Evolutionary conservation across 2,888 invertebrate species (phyloP), one percentile per base, ranked within the genome.

Genomic region (Leuctra nigra): DNA sequence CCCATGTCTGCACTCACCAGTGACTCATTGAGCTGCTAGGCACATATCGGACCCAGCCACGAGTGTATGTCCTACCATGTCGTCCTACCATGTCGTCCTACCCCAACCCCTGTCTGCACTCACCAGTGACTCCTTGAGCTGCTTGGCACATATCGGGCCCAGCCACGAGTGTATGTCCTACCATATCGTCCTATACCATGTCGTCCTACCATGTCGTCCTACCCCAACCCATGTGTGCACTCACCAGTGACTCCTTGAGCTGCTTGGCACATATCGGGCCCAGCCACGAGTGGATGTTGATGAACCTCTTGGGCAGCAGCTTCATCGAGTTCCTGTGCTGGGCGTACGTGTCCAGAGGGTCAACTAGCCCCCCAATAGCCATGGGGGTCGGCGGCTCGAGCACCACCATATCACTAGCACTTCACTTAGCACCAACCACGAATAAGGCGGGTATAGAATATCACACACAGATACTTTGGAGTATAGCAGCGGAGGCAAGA

Each of bases 131-230:
- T 75, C 75, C 67, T 76, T 76, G 55, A 76, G 80, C 58, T 70
- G 69, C 64, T 71, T 71, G 59, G 69, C 66, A 56, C 68, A 69
- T 59, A 72, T 66, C 64, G 91, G 91, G 69, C 90, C 87, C 70
- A 91, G 78, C 89, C 90, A 91, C 75, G 90, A 89, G 74, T 92
- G 92, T 72, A 91, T 80, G 77, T 88, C n/a, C n/a, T n/a, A n/a
- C n/a, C n/a, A n/a, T n/a, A n/a, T n/a, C n/a, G n/a, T n/a, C n/a
- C n/a, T n/a, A n/a, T n/a, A n/a, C n/a, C n/a, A n/a, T n/a, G n/a
- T n/a, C n/a, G n/a, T n/a, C n/a, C n/a, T n/a, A n/a, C n/a, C n/a
- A n/a, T n/a, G n/a, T n/a, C n/a, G n/a, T n/a, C n/a, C n/a, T n/a
- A n/a, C n/a, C n/a, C n/a, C n/a, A n/a, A n/a, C n/a, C n/a, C n/a